Conservation (phyloP, 2,888 invertebrate species). For the Holacanthella duospinosa region DNA sequence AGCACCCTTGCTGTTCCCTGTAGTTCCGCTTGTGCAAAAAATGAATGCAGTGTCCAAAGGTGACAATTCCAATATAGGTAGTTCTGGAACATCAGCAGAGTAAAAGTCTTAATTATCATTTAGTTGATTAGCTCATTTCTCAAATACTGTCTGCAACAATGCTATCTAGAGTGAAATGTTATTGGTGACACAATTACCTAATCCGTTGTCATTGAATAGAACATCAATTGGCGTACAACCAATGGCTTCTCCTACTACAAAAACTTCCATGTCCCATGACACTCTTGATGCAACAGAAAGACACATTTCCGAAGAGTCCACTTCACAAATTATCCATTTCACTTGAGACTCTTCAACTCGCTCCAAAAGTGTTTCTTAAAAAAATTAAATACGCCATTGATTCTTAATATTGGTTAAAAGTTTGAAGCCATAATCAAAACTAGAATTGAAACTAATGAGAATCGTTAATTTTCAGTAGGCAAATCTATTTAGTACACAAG, state of each 20-base stretch:
- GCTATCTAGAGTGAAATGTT: no score
- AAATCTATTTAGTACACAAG: no score
- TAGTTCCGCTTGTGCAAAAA: conserved; percentile 13
- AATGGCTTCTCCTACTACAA: conserved; percentile 17
- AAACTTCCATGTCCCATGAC: conserved; percentile 21
- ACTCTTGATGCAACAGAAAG: conserved; percentile 8
- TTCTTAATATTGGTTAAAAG: no score
- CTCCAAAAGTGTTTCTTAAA: conserved; percentile 12
- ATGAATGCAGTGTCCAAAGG: conserved; percentile 8
- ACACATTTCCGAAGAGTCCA: conserved; percentile 2
- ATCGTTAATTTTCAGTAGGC: no score
- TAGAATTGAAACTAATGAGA: no score
- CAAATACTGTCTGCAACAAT: no score
- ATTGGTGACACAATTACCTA: not conserved
- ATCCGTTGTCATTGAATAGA: conserved; percentile 20
- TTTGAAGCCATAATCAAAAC: no score
- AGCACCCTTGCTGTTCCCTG: conserved; percentile 13
- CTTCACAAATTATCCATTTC: conserved; percentile 26
- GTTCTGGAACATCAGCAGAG: not conserved
- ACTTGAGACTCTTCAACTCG: conserved; percentile 22
- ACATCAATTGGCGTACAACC: conserved; percentile 16
- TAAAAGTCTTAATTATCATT: not conserved
- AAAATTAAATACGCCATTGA: no score
- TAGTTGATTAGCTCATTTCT: no score
- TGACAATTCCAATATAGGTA: not conserved